A percentile compares a stretch with the other conserved stretches of the same genome.
These are phyloP conservation scores for Puma concolor DNA, from an alignment of 2,113 vertebrate species.

Conservation along the genomic window DNA sequence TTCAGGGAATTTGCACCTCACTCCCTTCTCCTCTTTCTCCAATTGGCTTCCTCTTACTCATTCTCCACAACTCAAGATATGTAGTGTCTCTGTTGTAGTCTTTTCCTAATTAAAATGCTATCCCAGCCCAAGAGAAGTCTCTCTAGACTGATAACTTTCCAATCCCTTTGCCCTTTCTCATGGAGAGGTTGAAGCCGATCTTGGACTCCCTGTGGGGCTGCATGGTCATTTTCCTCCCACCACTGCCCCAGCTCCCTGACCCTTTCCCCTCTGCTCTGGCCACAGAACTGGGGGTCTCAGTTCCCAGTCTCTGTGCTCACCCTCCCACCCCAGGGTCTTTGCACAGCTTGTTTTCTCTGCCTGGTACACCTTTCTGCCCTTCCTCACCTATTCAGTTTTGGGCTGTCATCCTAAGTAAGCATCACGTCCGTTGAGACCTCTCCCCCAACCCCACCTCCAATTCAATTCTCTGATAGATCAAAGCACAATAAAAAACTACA, in stretches of 20 bases:
- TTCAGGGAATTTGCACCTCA: not conserved
- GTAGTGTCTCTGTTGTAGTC: no score
- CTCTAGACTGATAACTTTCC: no score
- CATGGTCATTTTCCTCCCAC: no score
- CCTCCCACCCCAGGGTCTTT: not conserved
- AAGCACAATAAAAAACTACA: not conserved
- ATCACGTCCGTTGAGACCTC: not conserved
- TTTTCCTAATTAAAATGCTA: no score
- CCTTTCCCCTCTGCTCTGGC: not conserved
- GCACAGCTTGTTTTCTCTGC: not conserved
- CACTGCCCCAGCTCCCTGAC: no score
- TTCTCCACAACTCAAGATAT: not conserved
- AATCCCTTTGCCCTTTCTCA: no score
- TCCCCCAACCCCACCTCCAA: no score
- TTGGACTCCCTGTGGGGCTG: no score
- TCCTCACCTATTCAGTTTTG: not conserved
- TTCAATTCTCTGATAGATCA: not conserved
- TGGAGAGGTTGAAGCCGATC: no score
- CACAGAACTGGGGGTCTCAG: not conserved
- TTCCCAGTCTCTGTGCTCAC: not conserved
- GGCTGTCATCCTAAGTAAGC: not conserved
- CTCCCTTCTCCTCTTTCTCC: not conserved
- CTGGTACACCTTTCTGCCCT: not conserved
- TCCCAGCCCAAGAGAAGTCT: no score
- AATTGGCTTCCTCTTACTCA: constrained; percentile 23